Evolutionary conservation across 1,140 invertebrate species (phyloP).

Genomic region (Pissodes strobi): DNA sequence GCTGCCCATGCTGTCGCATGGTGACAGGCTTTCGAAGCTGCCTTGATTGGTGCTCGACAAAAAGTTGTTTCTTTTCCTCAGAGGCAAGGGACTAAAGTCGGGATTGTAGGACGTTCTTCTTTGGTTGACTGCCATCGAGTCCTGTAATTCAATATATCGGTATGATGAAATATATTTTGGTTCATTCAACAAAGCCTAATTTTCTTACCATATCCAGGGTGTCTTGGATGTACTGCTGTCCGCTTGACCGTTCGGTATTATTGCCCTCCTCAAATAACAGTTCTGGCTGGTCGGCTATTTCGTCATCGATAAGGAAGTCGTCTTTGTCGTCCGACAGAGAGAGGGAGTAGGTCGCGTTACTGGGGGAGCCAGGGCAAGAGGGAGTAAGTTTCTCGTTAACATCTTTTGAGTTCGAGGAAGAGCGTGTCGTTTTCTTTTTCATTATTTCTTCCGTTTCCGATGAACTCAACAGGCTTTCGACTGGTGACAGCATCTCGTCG

Average conservation of each 20-base stretch:
- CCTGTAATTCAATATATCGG: too few species aligned
- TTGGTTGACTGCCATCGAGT: too few species aligned
- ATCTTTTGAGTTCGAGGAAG: slow-evolving; percentile 54
- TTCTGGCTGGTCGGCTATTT: slow-evolving; percentile 88
- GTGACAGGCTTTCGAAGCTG: slow-evolving; percentile 72
- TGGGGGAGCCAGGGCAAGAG: slow-evolving; percentile 72
- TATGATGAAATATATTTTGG: too few species aligned
- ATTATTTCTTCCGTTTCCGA: slow-evolving; percentile 62
- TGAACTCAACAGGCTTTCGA: slow-evolving; percentile 73
- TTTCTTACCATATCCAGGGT: too few species aligned
- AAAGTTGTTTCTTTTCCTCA: slow-evolving; percentile 42
- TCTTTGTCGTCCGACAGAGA: slow-evolving; percentile 72
- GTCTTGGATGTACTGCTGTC: too few species aligned
- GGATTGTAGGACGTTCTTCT: slow-evolving; percentile 15
- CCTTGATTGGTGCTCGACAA: slow-evolving; percentile 36
- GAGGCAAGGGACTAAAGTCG: slow-evolving; percentile 49
- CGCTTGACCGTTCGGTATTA: too few species aligned
- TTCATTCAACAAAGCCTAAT: too few species aligned
- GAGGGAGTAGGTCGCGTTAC: slow-evolving; percentile 75
- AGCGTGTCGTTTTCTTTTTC: slow-evolving; percentile 55
- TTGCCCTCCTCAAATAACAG: slow-evolving; percentile 79
- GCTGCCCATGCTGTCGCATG: slow-evolving; percentile 77
- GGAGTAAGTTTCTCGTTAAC: slow-evolving; percentile 51
- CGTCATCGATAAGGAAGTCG: slow-evolving; percentile 82
- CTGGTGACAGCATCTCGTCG: slow-evolving; percentile 72